Base-by-base conservation (phyloP, 2,113 vertebrate genomes). In the Melierax canorus region DNA sequence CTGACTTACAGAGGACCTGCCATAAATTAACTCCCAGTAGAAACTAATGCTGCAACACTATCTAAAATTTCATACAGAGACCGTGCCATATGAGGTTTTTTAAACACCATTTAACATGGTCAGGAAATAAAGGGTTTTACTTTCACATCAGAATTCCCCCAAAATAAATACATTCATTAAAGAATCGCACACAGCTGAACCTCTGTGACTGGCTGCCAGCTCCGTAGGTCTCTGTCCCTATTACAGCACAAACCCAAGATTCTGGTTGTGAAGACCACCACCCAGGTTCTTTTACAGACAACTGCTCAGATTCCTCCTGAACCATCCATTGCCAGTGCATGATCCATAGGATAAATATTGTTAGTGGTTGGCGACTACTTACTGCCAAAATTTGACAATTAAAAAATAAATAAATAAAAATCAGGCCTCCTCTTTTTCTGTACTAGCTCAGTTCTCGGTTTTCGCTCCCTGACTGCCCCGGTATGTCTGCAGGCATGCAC, bases 401-500 rank as follows among this genome's bases (percentile, higher is more conserved):
- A 26, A 48, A 36, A 41, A 34, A 23, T 15, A 13, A 36, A 14
- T n/a, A 23, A 11, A 38, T 27, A 19, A 24, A 69, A 60, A 21
- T 29, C 29, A 63, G 66, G 15, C 4, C 12, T 12, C 34, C 12
- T 72, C 24, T 50, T 48, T 24, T 41, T 11, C n/a, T 24, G 23
- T 12, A 14, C 14, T 9, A 39, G n/a, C 29, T 23, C 34, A 46
- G 41, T 5, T 36, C 38, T 38, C 34, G 1, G 10, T n/a, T 5
- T 17, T 15, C 17, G 13, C 39, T 36, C 58, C 30, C 68, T 1
- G 23, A 3, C 14, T 5, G 29, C 29, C 56, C 39, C 1, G 3
- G 15, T 8, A 11, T 2, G 4, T 2, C 46, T 7, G 36, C 4
- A 5, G 32, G 18, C 41, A 27, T 0, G 24, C 17, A 11, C 36